Evolutionary conservation across 2,797 vertebrate species (phyloP), one percentile per base, ranked within the genome.

Genomic region (Sarcoramphus papa): DNA sequence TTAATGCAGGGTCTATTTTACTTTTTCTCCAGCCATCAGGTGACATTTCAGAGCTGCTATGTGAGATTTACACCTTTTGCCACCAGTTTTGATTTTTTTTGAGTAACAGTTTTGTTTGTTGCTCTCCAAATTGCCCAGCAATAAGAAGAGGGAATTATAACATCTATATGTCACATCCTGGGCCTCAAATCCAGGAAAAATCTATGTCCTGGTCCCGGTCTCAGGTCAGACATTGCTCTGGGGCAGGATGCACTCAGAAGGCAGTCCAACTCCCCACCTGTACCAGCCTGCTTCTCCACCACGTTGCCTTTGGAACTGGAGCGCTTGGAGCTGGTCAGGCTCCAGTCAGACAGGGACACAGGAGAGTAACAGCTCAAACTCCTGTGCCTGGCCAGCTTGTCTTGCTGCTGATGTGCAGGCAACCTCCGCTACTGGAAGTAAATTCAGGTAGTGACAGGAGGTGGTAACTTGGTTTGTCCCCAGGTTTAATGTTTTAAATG

Each of bases 291-390:
- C 54, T 30, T 41, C 35, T 51, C 40, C 9, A 37, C 20, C 50
- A 20, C 2, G 0, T 28, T 0, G 1, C 24, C 68, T 59, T 59
- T 0, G 2, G 72, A 77, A 23, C 33, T 60, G 1, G 9, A 22
- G 21, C 14, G 2, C 28, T 72, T 43, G 53, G 28, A 67, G 54
- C 64, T 56, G 33, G 22, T 57, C 25, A 7, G 33, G 40, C 59
- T 67, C 27, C 67, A 7, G 48, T 21, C 33, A 31, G 60, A 27
- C 7, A 33, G 53, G 24, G 15, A 2, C 8, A 5, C 24, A 5
- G 25, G 48, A 48, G 21, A 70, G 24, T 33, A 53, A 28, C 63
- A 37, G 16, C 45, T 85, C 43, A 15, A 19, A 47, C 35, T 37
- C 41, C 13, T 12, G 40, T 59, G 14, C 47, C 47, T 12, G 10